A percentile compares a stretch with the other conserved stretches of the same genome.
These are phyloP conservation scores for Rhagoletis pomonella DNA, from an alignment of 1,140 invertebrate species.

Conservation along the genomic window DNA sequence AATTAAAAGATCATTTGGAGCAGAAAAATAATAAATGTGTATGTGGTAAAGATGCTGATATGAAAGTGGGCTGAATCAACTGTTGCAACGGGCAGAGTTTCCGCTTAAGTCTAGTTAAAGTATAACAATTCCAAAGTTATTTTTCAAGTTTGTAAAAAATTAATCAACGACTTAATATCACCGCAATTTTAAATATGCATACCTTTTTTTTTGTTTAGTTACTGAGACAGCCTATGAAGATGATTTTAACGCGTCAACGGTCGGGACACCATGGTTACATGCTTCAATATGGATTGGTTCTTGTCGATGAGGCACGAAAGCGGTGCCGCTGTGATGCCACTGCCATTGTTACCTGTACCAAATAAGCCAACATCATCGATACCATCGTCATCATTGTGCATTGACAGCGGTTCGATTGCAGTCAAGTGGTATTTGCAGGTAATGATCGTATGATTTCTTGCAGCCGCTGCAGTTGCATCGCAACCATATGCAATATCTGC, in stretches of 20 bases:
- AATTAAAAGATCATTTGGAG: too few species aligned
- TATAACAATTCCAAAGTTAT: too few species aligned
- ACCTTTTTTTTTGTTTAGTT: not conserved
- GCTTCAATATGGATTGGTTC: conserved; percentile 57
- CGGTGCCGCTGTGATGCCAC: not conserved
- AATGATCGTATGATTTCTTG: conserved; percentile 58
- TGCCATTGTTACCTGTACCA: conserved; percentile 32
- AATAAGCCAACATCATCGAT: conserved; percentile 41
- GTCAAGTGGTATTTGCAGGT: conserved; percentile 61
- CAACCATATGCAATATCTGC: conserved; percentile 25
- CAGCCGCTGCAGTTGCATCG: conserved; percentile 7
- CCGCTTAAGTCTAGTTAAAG: too few species aligned
- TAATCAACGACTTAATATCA: too few species aligned
- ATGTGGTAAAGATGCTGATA: too few species aligned
- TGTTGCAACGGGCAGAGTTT: too few species aligned
- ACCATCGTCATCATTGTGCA: not conserved
- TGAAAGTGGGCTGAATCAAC: too few species aligned
- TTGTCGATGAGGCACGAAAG: conserved; percentile 56
- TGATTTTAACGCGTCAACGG: conserved; percentile 60
- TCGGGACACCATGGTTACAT: conserved; percentile 59
- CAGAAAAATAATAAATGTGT: too few species aligned
- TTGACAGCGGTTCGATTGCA: conserved; percentile 43
- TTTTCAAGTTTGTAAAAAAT: too few species aligned
- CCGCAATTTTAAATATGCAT: too few species aligned
- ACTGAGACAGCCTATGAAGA: not conserved